phyloP scores from a whole-genome alignment of 2,797 vertebrate species.

The Leptodactylus fallax region DNA sequence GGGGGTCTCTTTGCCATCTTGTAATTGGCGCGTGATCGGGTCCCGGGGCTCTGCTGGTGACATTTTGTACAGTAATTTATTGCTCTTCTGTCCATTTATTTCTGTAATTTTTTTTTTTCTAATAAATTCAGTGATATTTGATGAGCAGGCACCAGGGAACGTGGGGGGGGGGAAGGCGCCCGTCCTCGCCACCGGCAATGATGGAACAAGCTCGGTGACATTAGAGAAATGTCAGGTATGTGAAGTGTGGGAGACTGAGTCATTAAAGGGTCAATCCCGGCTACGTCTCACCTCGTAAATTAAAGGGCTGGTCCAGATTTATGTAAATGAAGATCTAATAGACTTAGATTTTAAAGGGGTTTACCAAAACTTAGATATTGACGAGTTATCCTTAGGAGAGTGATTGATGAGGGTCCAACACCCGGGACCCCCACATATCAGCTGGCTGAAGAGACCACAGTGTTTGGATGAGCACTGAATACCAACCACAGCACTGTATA shows the following conservation, averaged over 20 bases:
- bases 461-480: no score
- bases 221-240: conserved; percentile 8
- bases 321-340: neutral
- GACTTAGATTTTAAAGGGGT: neutral
- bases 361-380: no score
- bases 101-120: neutral
- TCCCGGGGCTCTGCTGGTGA: neutral
- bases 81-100: neutral
- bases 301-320: neutral
- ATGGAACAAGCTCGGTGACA: neutral
- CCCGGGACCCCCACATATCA: no score
- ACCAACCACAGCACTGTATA: no score
- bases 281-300: neutral
- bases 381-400: no score
- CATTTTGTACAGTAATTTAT: neutral
- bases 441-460: no score
- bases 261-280: neutral
- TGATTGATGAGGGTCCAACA: no score
- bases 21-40: neutral
- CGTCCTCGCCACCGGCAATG: neutral
- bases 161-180: neutral
- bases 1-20: neutral
- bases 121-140: conserved; percentile 27
- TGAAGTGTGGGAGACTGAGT: neutral
- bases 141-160: neutral